These are phyloP conservation scores for Meriones unguiculatus DNA, from an alignment of 2,113 vertebrate species.

Conservation along the genomic window DNA sequence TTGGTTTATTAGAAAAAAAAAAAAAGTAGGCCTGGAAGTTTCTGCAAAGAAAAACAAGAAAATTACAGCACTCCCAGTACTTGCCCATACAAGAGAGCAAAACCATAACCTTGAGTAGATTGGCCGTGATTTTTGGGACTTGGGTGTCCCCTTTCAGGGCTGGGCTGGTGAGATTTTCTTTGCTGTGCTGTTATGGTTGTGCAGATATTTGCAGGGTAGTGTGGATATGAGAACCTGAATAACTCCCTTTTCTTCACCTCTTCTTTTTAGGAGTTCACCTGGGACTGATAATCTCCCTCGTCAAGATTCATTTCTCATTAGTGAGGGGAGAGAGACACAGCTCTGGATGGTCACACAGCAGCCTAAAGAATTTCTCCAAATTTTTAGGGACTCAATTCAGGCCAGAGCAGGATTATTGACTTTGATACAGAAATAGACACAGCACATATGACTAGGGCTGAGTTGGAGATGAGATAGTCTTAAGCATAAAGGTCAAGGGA, in stretches of 20 bases:
- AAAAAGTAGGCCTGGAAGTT: neutral
- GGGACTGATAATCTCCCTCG: neutral
- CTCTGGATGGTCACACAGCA: neutral
- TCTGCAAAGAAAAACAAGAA: conserved; percentile 3
- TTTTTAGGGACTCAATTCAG: neutral
- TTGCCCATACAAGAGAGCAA: neutral
- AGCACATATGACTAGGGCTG: neutral
- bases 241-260: neutral
- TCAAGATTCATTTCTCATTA: neutral
- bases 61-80: neutral
- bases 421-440: neutral
- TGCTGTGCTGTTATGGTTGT: neutral
- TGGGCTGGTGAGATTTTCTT: neutral
- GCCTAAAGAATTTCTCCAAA: neutral
- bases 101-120: neutral
- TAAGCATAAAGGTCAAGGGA: neutral
- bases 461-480: neutral
- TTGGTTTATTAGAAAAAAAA: neutral
- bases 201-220: neutral
- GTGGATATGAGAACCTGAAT: neutral
- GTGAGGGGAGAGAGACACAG: neutral
- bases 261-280: neutral
- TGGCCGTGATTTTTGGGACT: neutral
- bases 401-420: neutral
- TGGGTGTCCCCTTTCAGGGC: neutral